Evolutionary conservation across 2,113 vertebrate genomes (phyloP), one percentile per base, ranked within the genome.

Genomic region (Tragelaphus scriptus): DNA sequence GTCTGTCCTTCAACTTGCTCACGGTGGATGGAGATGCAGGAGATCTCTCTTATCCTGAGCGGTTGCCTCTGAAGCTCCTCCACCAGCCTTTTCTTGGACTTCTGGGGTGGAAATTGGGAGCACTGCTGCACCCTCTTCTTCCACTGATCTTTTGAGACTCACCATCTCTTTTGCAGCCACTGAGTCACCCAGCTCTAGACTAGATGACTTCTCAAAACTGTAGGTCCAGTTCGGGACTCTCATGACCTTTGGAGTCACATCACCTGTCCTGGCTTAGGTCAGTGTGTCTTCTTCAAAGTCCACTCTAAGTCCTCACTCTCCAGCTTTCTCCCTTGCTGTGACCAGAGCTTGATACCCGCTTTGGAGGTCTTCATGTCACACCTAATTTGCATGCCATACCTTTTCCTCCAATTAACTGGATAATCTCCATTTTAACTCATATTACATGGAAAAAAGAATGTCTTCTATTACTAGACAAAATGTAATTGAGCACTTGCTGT

Each of bases 1-100:
- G 95, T 96, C 91, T 87, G 96, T 97, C 97, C 97, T 98, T 98
- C 93, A 97, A 3, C 56, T 97, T 89, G 56, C 26, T 90, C 61
- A 68, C 5, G 2, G 93, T 84, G 55, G 40, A 30, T 65, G 44
- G 86, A 95, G 81, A 51, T 0, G 1, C 36, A 30, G 59, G 53
- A 59, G 16, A 25, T 68, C 91, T 94, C 90, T 93, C 55, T 47
- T 47, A 30, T 79, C 92, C 82, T 63, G 49, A 81, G 61, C 44
- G 47, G 0, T 75, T 14, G 15, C 84, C 51, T 89, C 85, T 32
- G 51, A 85, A 61, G 21, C 16, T 82, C 16, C 56, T 12, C 32
- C 19, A 59, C 8, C 59, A 85, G 2, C 49, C 53, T 77, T 53
- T 63, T 85, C 88, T 81, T 32, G 28, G 8, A 47, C n/a, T 92